A percentile compares a stretch with the other conserved stretches of the same genome.
These are phyloP conservation scores for Oscheius sp. DNA, from an alignment of 2,888 invertebrate species.

Conservation along the genomic window DNA sequence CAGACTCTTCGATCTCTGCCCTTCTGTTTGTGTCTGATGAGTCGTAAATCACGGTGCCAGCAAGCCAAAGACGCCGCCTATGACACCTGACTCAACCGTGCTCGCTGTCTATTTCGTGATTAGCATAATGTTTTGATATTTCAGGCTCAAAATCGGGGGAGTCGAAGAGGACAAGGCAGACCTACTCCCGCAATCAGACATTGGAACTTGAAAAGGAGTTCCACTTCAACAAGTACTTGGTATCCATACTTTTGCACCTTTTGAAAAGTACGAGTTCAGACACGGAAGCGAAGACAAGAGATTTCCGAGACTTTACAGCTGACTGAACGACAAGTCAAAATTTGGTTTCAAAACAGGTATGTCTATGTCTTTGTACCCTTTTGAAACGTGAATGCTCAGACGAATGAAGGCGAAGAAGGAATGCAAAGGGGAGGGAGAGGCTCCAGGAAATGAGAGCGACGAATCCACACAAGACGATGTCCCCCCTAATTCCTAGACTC, in stretches of 20 bases:
- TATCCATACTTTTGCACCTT: too few relatives aligned
- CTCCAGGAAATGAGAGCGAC: conserved; percentile 53
- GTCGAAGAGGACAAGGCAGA: conserved; percentile 66
- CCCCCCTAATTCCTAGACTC: conserved; percentile 1
- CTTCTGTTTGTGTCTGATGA: conserved; percentile 35
- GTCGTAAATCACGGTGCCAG: conserved; percentile 28
- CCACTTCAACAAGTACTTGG: conserved; percentile 70
- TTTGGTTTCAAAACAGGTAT: conserved; percentile 72
- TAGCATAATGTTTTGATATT: not conserved
- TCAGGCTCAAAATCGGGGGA: conserved; percentile 37
- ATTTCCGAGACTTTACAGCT: conserved; percentile 69
- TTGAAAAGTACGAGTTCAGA: conserved; percentile 21
- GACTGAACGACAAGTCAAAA: conserved; percentile 72
- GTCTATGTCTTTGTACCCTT: too few relatives aligned
- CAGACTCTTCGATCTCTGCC: not conserved
- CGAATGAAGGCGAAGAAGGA: conserved; percentile 49
- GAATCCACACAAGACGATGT: conserved; percentile 57
- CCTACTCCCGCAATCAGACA: conserved; percentile 71
- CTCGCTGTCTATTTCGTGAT: conserved; percentile 1
- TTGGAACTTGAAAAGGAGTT: conserved; percentile 72
- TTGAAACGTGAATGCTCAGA: too few relatives aligned
- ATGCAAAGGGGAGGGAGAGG: conserved; percentile 61
- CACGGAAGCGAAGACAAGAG: conserved; percentile 69
- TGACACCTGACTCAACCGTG: conserved; percentile 33
- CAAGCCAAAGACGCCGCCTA: conserved; percentile 31